Evolutionary conservation across 1,140 invertebrate species (phyloP).

Genomic region (Drosophila aff.): DNA sequence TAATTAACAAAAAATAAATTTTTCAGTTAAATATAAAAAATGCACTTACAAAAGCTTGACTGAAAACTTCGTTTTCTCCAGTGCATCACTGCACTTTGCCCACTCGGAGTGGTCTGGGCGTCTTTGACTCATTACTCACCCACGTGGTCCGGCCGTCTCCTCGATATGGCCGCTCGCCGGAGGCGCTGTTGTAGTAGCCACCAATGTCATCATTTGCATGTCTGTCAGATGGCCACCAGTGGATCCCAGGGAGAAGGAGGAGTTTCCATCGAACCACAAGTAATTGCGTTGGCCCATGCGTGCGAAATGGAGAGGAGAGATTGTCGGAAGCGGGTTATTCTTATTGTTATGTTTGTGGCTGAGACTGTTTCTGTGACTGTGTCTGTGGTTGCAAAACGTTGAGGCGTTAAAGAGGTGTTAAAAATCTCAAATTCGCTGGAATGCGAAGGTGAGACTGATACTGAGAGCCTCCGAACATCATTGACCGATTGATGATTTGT

Average conservation of each 20-base stretch:
- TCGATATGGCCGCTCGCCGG: constrained; percentile 88
- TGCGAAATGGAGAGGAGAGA: constrained; percentile 24
- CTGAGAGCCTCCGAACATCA: constrained; percentile 14
- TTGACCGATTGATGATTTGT: constrained; percentile 61
- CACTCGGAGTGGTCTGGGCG: constrained; percentile 14
- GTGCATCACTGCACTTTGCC: constrained; percentile 36
- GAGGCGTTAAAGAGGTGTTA: constrained; percentile 70
- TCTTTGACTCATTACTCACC: constrained; percentile 85
- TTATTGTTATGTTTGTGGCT: constrained; percentile 8
- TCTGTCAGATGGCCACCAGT: constrained; percentile 85
- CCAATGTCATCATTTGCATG: constrained; percentile 89
- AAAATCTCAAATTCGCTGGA: constrained; percentile 37
- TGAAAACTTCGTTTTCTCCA: background rate
- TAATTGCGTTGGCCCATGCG: constrained; percentile 71
- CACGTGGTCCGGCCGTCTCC: constrained; percentile 90
- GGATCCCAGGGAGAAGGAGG: constrained; percentile 15
- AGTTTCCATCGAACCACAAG: constrained; percentile 42
- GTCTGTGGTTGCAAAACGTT: constrained; percentile 59
- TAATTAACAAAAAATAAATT: background rate
- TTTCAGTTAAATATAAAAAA: background rate
- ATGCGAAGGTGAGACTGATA: constrained; percentile 28
- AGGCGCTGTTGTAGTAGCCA: constrained; percentile 87
- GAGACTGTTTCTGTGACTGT: background rate
- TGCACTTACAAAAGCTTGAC: background rate
- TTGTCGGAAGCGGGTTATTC: constrained; percentile 51